Base-by-base conservation (phyloP, 2,888 invertebrate genomes). In the Sinohyriopsis cumingii region DNA sequence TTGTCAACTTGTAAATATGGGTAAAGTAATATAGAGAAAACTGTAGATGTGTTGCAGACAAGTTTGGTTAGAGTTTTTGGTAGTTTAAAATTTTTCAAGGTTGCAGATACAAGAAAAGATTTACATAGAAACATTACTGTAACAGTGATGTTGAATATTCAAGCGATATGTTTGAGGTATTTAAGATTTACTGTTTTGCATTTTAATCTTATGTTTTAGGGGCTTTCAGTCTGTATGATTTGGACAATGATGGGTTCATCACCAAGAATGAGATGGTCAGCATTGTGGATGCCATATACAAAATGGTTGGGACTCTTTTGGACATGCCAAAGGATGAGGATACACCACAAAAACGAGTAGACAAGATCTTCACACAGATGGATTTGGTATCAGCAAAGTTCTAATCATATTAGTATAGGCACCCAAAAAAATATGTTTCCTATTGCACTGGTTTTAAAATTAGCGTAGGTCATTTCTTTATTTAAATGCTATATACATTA, bases 161-260 rank as follows among this genome's bases (percentile, higher is more conserved):
- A 15, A 15, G 12, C 5, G 3, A 45, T 45, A 45, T 45, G 45
- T 45, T 45, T 15, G 45, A 45, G 15, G 7, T 45, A 45, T 45
- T 45, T 12, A 45, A 15, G 45, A 12, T 3, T 45, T 45, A 45
- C 15, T 45, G 45, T 45, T 3, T 45, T 45, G 45, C 45, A 45
- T 33, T 33, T 7, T 33, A 33, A 33, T 45, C 45, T 22, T 28
- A n/a, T 28, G 25, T 22, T 78, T 59, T 80, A 91, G 91, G 91
- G 91, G 91, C 91, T 0, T 91, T 91, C 78, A 89, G 88, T 55
- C 81, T 91, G 72, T 91, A 91, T 74, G 91, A 91, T 75, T 86
- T 91, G 45, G 91, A 91, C 85, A 89, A 90, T 66, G 91, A 91
- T 80, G 91, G 91, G 1, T 91, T 83, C 77, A 91, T 91, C 67